phyloP scores from a whole-genome alignment of 2,113 vertebrate species.

The Progne subis region DNA sequence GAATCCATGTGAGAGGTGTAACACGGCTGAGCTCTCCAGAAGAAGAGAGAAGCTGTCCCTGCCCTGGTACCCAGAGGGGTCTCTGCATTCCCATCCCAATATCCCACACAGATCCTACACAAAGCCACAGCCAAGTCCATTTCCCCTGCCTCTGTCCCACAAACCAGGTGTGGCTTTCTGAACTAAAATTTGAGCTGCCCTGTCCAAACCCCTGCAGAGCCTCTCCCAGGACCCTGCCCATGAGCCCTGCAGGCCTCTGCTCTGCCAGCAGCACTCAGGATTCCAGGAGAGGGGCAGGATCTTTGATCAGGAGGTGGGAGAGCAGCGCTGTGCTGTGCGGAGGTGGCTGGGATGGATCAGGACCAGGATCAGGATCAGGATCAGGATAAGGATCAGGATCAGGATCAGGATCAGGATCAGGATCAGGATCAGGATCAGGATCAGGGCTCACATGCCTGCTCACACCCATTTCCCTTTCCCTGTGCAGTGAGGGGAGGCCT shows the following conservation, averaged over 20 bases:
- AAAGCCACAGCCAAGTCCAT: not conserved
- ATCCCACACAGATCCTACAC: not conserved
- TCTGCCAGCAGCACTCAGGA: not conserved
- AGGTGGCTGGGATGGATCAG: not conserved
- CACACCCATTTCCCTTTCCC: not conserved
- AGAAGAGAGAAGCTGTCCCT: not conserved
- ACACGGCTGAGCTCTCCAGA: not conserved
- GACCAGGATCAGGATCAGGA: not conserved
- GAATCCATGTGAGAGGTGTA: not conserved
- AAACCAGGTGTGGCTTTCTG: not conserved
- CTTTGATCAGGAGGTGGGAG: not conserved
- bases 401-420: not conserved
- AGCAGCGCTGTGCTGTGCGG: not conserved
- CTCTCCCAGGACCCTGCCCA: not conserved
- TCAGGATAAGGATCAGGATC: not conserved
- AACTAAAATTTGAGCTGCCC: not conserved
- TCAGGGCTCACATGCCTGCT: not conserved
- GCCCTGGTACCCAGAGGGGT: accelerated
- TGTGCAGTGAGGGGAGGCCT: not conserved
- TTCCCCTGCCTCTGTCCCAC: not conserved
- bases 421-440: not conserved
- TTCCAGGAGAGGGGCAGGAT: not conserved
- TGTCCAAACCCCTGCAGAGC: not conserved
- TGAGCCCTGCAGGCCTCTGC: not conserved
- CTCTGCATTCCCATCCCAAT: not conserved